Base-by-base conservation (phyloP, 2,888 invertebrate species). In the Chloroclysta siterata region DNA sequence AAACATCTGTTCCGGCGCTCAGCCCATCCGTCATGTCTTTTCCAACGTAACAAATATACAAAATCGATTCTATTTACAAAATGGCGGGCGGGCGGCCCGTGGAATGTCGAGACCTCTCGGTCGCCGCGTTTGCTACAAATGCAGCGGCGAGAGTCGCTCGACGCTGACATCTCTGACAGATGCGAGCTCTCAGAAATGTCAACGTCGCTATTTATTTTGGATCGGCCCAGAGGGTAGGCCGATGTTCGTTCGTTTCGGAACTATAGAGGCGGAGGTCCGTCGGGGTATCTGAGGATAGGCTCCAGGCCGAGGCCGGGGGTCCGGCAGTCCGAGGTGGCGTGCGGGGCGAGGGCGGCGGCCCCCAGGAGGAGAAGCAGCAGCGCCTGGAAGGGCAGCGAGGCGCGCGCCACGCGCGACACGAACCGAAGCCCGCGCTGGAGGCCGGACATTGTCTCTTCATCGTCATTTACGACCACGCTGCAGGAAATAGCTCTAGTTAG, bases 341-440 rank as follows among this genome's bases (percentile, higher is more conserved):
- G 96, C 5, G 98, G 98, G 58, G 99, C 97, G 76, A 99, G 94
- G 57, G 98, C 97, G 56, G 99, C 98, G 65, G 98, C 97, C 63
- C 99, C 98, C 80, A 99, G 94, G 77, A 99, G 94, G 67, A 99
- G 94, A 77, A 99, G 94, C 94, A 99, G 96, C 78, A 99, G 93
- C 68, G 98, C 98, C 93, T 99, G 98, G 85, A 99, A 97, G 57
- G 99, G 99, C 72, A 99, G 94, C 22, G 98, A 98, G 59, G 98
- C 97, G 83, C 98, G 95, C 72, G 98, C 95, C 74, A 98, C 98
- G 80, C 99, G 96, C 75, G 97, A 96, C 85, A 98, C 94, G 94
- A 98, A 97, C 71, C 96, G 95, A 77, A 96, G 96, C 62, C 97
- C 96, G 78, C 96, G 95, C 66, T 82, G 86, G 80, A 97, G 94